phyloP scores from a whole-genome alignment of 1,140 invertebrate genomes.

The Monomorium pharaonis region DNA sequence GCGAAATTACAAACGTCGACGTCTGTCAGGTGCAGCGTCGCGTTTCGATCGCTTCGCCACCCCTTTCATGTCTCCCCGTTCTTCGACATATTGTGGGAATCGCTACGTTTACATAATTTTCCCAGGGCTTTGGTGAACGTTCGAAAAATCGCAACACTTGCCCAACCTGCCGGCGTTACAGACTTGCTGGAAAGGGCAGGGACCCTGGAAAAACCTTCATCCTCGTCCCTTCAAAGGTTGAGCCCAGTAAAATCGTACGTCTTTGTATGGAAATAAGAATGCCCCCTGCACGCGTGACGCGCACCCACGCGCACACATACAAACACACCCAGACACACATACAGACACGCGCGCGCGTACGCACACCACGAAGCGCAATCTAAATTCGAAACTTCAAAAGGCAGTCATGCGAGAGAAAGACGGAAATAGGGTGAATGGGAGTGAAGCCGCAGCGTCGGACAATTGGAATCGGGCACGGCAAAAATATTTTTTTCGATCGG shows the following conservation, averaged over 20 bases:
- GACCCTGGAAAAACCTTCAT: conserved; percentile 46
- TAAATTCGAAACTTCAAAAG: conserved; percentile 76
- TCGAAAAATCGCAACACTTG: conserved; percentile 81
- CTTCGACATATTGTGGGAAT: conserved; percentile 72
- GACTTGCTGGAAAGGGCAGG: conserved; percentile 40
- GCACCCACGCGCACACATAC: conserved; percentile 54
- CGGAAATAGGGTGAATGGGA: conserved; percentile 30
- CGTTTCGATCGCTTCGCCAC: conserved; percentile 18
- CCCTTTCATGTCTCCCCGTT: conserved; percentile 38
- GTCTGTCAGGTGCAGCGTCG: conserved; percentile 13
- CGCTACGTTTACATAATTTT: conserved; percentile 83
- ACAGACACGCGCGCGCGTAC: conserved; percentile 46
- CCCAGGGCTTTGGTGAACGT: conserved; percentile 72
- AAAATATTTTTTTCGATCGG: conserved; percentile 77
- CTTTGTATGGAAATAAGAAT: conserved; percentile 81
- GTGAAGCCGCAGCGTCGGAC: conserved; percentile 49
- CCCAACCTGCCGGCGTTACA: conserved; percentile 68
- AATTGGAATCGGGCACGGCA: conserved; percentile 62
- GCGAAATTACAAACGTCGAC: neutral
- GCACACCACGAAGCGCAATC: conserved; percentile 47
- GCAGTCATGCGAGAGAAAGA: conserved; percentile 55
- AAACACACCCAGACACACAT: too few relatives aligned
- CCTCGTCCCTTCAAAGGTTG: conserved; percentile 76
- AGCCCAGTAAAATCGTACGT: conserved; percentile 76
- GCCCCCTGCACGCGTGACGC: conserved; percentile 61